These are phyloP conservation scores for Drosophila aldrichi DNA, from an alignment of 2,888 invertebrate genomes.

Conservation along the genomic window DNA sequence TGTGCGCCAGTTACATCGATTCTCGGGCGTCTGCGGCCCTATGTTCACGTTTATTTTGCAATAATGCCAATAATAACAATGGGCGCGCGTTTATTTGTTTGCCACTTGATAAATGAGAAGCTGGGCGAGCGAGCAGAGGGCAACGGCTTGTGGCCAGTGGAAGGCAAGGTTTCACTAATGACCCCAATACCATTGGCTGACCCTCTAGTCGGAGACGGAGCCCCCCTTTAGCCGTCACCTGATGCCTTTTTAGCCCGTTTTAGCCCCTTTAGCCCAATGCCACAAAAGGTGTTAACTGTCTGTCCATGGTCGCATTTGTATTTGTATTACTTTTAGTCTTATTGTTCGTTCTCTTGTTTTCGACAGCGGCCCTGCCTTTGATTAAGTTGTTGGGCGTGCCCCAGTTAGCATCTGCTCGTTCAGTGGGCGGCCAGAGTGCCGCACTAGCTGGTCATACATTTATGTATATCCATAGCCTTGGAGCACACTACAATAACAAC, in stretches of 20 bases:
- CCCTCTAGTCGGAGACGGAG: not conserved
- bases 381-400: conserved; percentile 71
- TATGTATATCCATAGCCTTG: conserved; percentile 10
- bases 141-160: conserved; percentile 8
- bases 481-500: not conserved
- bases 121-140: conserved; percentile 15
- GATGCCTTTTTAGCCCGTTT: not conserved
- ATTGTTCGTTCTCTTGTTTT: conserved; percentile 35
- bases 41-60: conserved; percentile 59
- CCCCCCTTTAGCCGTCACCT: not conserved
- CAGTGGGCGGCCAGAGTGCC: conserved; percentile 29
- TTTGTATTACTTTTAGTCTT: conserved; percentile 33
- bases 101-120: conserved; percentile 73
- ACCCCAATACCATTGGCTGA: conserved; percentile 5
- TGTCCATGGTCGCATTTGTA: conserved; percentile 47
- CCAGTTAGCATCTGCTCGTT: conserved; percentile 58
- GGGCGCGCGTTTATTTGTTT: conserved; percentile 66
- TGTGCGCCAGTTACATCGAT: conserved; percentile 11
- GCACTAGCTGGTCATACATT: conserved; percentile 11
- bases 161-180: conserved; percentile 2
- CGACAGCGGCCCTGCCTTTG: conserved; percentile 56
- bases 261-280: conserved; percentile 3
- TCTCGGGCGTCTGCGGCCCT: conserved; percentile 7
- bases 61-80: conserved; percentile 75
- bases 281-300: conserved; percentile 64